These are phyloP conservation scores for Aphelocoma californica DNA, from an alignment of 2,797 vertebrate genomes.

Conservation along the genomic window DNA sequence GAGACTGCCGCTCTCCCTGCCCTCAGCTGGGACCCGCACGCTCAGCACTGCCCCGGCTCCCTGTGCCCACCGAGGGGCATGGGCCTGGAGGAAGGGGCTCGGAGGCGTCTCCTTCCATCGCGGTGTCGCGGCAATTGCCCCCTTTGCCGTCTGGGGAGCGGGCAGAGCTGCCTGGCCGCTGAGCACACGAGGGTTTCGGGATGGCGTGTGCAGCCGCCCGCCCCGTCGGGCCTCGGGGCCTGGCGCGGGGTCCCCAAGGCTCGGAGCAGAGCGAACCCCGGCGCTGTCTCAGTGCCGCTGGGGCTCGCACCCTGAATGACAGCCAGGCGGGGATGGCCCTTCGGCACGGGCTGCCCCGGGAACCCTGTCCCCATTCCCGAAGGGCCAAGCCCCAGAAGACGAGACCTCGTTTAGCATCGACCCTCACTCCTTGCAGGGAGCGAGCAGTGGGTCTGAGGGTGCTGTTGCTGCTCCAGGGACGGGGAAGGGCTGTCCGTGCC, in stretches of 20 bases:
- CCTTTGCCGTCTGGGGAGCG: not conserved
- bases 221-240: not conserved
- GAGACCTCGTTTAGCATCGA: too few species aligned
- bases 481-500: not conserved
- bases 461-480: not conserved
- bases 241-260: not conserved
- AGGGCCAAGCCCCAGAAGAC: not conserved
- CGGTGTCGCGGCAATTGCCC: not conserved
- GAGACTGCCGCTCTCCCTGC: not conserved
- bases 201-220: rapidly evolving
- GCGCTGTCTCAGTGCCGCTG: too few species aligned
- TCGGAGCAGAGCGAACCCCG: not conserved
- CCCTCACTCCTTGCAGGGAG: not conserved
- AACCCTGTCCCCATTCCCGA: not conserved
- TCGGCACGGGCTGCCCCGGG: not conserved
- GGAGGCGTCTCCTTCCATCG: rapidly evolving
- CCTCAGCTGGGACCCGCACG: not conserved
- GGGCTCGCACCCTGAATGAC: not conserved
- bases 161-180: too few species aligned
- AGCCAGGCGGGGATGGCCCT: not conserved
- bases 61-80: not conserved
- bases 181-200: not conserved
- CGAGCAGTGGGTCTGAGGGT: not conserved
- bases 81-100: too few species aligned
- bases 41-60: not conserved